Conservation (phyloP, 1,140 invertebrate genomes). For the Drosophila lacertosa region DNA sequence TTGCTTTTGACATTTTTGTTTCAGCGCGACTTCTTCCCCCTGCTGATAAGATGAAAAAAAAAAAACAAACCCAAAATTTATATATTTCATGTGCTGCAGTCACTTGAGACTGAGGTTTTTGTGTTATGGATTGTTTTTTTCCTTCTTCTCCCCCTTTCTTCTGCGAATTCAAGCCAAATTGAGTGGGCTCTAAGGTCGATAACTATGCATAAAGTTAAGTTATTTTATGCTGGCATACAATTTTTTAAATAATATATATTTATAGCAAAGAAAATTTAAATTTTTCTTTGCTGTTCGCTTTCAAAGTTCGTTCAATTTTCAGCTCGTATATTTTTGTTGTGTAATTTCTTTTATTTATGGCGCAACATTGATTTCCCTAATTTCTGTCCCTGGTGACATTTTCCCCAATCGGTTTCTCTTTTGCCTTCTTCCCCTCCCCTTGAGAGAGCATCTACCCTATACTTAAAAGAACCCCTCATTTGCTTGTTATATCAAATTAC, state of each 20-base stretch:
- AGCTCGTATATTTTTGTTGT: too few relatives aligned
- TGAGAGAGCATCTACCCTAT: too few relatives aligned
- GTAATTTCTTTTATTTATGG: too few relatives aligned
- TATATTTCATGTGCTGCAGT: slow-evolving; percentile 47
- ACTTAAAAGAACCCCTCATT: too few relatives aligned
- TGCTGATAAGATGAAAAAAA: neutral
- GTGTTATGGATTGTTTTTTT: slow-evolving; percentile 3
- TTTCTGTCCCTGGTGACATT: too few relatives aligned
- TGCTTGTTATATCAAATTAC: too few relatives aligned
- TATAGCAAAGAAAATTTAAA: neutral
- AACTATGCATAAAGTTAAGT: neutral
- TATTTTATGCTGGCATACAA: neutral
- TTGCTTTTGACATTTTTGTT: slow-evolving; percentile 62
- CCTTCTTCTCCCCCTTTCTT: neutral
- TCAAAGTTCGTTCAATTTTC: too few relatives aligned
- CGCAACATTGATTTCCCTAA: too few relatives aligned
- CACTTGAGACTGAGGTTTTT: slow-evolving; percentile 51
- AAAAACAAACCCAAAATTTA: slow-evolving; percentile 1
- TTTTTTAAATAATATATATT: neutral
- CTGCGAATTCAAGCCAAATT: neutral
- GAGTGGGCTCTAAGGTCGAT: neutral
- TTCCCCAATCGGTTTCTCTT: too few relatives aligned
- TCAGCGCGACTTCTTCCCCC: slow-evolving; percentile 5
- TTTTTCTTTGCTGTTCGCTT: too few relatives aligned
- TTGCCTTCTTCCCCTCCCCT: too few relatives aligned